Evolutionary conservation across 2,797 vertebrate species (phyloP).

Genomic region (Cyclopterus lumpus): DNA sequence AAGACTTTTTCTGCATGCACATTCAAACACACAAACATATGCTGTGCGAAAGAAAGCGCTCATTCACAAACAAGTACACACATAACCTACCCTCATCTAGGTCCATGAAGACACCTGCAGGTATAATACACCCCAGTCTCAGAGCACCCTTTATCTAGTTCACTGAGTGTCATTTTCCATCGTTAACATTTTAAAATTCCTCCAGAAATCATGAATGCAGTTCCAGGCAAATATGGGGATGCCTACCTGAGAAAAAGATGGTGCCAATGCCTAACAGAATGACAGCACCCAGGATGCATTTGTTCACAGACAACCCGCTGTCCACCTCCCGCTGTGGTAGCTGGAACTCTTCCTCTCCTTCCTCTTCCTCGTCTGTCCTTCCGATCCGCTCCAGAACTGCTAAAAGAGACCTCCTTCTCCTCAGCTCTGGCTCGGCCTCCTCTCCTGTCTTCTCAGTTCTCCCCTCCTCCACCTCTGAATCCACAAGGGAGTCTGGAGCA

Average conservation of each 20-base stretch:
- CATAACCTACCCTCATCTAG: constrained; percentile 82
- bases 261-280: constrained; percentile 84
- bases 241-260: constrained; percentile 84
- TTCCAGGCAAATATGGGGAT: neutral
- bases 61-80: constrained; percentile 16
- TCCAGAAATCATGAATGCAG: neutral
- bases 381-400: constrained; percentile 75
- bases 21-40: constrained; percentile 27
- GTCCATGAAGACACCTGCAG: constrained; percentile 86
- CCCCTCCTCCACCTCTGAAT: constrained; percentile 55
- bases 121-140: constrained; percentile 79
- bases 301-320: constrained; percentile 83
- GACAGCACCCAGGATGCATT: constrained; percentile 85
- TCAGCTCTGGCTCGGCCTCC: constrained; percentile 65
- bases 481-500: constrained; percentile 53
- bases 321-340: constrained; percentile 72
- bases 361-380: constrained; percentile 74
- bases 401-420: constrained; percentile 76
- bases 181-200: neutral
- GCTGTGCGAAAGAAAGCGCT: constrained; percentile 16
- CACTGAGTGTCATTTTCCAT: neutral
- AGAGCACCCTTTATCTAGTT: constrained; percentile 41
- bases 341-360: constrained; percentile 76
- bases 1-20: constrained; percentile 33
- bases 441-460: constrained; percentile 32